These are phyloP conservation scores for Hypomecis atomaria DNA, from an alignment of 2,888 invertebrate genomes.

Conservation along the genomic window DNA sequence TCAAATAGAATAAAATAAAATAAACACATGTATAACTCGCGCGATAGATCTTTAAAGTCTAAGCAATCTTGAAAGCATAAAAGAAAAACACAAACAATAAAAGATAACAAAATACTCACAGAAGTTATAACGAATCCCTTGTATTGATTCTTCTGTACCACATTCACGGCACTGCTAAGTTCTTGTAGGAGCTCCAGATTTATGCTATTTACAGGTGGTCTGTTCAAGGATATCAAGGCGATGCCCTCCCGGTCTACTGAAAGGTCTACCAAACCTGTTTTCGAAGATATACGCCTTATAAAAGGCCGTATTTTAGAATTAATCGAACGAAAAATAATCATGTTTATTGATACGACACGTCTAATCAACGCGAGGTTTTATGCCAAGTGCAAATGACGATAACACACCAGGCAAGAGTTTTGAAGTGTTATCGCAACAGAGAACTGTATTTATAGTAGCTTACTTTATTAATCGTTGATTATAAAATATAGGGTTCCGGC, in stretches of 20 bases:
- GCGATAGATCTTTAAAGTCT: no score
- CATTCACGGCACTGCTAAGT: slow-evolving; percentile 82
- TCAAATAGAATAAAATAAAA: no score
- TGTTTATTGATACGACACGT: slow-evolving; percentile 2
- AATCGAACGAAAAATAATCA: slow-evolving; percentile 7
- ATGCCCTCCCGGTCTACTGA: slow-evolving; percentile 83
- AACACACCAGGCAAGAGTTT: no score
- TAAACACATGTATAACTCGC: no score
- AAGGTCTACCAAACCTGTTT: slow-evolving; percentile 33
- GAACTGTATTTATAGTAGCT: no score
- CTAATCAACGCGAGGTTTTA: not conserved
- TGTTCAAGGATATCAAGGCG: slow-evolving; percentile 87
- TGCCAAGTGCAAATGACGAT: no score
- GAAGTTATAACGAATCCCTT: slow-evolving; percentile 90
- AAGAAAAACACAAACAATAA: no score
- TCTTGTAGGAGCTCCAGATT: slow-evolving; percentile 87
- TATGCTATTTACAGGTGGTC: slow-evolving; percentile 90
- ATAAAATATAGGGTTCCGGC: no score
- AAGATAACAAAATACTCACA: slow-evolving; percentile 65
- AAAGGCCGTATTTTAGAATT: slow-evolving; percentile 8
- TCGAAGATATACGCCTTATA: slow-evolving; percentile 14
- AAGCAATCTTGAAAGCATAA: no score
- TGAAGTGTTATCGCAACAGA: no score
- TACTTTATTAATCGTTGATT: no score
- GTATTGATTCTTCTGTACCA: slow-evolving; percentile 84